Conservation (phyloP, 2,113 vertebrate genomes). For the Potamarius usumacintae region DNA sequence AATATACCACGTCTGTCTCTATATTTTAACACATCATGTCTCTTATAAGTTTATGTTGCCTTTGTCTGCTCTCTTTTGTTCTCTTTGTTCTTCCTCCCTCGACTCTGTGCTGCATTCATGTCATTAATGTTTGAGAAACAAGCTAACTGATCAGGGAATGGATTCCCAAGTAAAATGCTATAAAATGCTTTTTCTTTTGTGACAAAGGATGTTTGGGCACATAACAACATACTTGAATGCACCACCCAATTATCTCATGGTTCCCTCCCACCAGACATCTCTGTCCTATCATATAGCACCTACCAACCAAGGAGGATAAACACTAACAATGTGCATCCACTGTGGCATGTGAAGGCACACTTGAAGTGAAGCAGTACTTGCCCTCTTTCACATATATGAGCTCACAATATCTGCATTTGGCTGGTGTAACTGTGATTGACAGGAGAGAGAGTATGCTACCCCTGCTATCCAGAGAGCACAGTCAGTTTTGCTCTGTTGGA, state of each 20-base stretch:
- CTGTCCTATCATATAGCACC: not conserved
- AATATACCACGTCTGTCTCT: not conserved
- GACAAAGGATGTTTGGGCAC: not conserved
- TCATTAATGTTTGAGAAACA: not conserved
- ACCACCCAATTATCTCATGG: too few species aligned
- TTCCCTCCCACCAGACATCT: not conserved
- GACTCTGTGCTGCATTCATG: not conserved
- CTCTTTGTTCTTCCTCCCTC: not conserved
- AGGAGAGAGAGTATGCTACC: not conserved
- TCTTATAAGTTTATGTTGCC: not conserved
- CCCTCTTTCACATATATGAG: not conserved
- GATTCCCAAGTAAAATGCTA: not conserved
- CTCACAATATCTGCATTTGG: not conserved
- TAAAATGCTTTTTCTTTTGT: not conserved
- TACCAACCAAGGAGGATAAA: not conserved
- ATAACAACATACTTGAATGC: not conserved
- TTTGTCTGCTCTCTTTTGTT: not conserved
- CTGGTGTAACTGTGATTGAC: not conserved
- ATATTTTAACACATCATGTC: not conserved
- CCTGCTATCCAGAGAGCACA: not conserved
- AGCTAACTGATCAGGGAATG: not conserved
- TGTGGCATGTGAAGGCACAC: not conserved
- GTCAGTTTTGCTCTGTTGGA: not conserved
- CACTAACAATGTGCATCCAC: not conserved
- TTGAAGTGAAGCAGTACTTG: not conserved